These are phyloP conservation scores for Mastigias papua DNA, from an alignment of 30 jellyfish, hydroid and myxozoan genomes.

Conservation along the genomic window DNA sequence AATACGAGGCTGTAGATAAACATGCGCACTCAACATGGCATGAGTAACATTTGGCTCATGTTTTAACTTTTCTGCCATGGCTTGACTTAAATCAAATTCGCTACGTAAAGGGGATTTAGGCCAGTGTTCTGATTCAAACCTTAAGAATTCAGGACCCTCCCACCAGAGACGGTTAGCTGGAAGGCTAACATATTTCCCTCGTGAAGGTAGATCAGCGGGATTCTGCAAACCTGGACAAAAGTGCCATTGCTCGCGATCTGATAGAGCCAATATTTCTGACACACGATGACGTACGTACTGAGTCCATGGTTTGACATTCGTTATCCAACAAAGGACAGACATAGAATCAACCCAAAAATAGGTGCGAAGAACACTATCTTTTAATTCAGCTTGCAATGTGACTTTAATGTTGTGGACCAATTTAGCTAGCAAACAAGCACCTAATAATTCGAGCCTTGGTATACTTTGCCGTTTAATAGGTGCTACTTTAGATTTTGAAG, in stretches of 20 bases:
- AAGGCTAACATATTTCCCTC: too few relatives aligned
- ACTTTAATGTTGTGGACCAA: not conserved
- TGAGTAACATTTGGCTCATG: too few relatives aligned
- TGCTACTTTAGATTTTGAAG: conserved; percentile 3
- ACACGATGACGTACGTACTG: not conserved
- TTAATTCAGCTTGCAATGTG: not conserved
- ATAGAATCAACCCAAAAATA: not conserved
- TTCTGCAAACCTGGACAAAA: not conserved
- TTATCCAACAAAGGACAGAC: not conserved
- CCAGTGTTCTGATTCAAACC: too few relatives aligned
- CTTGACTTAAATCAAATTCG: too few relatives aligned
- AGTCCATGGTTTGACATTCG: not conserved
- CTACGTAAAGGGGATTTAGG: too few relatives aligned
- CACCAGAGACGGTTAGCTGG: too few relatives aligned
- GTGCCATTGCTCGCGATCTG: not conserved
- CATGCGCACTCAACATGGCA: too few relatives aligned
- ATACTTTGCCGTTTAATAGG: conserved; percentile 1
- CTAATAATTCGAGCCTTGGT: conserved; percentile 11
- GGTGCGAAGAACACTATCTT: not conserved
- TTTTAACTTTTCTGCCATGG: too few relatives aligned
- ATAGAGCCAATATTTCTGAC: not conserved
- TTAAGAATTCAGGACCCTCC: too few relatives aligned
- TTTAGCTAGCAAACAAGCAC: conserved; percentile 3
- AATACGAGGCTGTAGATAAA: too few relatives aligned
- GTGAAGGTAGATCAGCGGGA: too few relatives aligned